Evolutionary conservation across 92 coral and sea anemone genomes (phyloP), one percentile per base, ranked within the genome.

Genomic region (Meandrina meandrites): DNA sequence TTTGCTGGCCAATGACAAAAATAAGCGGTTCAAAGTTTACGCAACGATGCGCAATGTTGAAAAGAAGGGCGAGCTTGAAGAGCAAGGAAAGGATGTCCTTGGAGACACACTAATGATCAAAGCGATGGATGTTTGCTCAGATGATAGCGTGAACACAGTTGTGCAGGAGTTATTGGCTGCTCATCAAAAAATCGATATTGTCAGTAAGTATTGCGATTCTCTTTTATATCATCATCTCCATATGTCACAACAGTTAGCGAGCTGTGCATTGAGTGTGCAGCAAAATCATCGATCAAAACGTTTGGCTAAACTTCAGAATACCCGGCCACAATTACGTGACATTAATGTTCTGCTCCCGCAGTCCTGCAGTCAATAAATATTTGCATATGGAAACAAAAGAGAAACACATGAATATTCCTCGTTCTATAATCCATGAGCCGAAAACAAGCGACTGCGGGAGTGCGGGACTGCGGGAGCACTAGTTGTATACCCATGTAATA

Each of bases 11-110:
- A 92, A 92, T 78, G 96, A 93, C 80, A 86, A 82, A 58, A 92
- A 90, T n/a, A 95, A 92, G 85, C 96, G 98, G 68, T 97, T 88
- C 45, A 97, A 95, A 92, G 99, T 97, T 22, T 97, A 95, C 86
- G 99, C 99, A 27, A 90, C 95, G 51, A 88, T 97, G 94, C 81
- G 98, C 89, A 95, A 93, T 82, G 91, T 95, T 50, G 91, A 79
- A 53, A 97, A 97, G 89, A 90, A 90, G 80, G 93, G 42, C 2
- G 82, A 74, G 4, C 92, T 97, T 22, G 94, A 95, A 78, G 88
- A 89, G 71, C 90, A 89, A 45, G 99, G 93, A 16, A 89, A 76
- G 40, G 90, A 88, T n/a, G 76, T 89, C 70, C 89, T 97, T 36
- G 93, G 95, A 57, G 86, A 93, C 71, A 95, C 97, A 35, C 85